Conservation (phyloP, 30 jellyfish, hydroid and myxozoan species). For the Aurelia sp. region DNA sequence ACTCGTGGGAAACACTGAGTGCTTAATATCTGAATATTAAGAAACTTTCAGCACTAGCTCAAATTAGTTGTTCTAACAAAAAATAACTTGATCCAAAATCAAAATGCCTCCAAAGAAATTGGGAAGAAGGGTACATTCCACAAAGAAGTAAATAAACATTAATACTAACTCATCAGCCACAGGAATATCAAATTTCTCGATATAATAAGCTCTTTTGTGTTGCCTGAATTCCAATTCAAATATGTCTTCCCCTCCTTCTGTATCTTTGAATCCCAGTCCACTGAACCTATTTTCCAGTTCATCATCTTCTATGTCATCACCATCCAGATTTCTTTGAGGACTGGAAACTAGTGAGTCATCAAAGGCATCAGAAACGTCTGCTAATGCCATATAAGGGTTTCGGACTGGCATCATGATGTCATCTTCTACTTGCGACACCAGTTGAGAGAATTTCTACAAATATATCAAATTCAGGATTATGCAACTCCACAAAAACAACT, state of each 20-base stretch:
- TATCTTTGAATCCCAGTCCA: slow-evolving; percentile 57
- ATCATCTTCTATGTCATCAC: slow-evolving; percentile 11
- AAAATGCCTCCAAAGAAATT: background rate
- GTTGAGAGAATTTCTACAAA: slow-evolving; percentile 41
- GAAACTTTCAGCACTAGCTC: no score
- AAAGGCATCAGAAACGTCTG: slow-evolving; percentile 70
- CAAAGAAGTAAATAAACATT: background rate
- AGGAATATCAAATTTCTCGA: slow-evolving; percentile 82
- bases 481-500: no score
- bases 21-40: no score
- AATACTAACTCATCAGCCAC: slow-evolving; percentile 76
- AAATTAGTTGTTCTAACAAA: no score
- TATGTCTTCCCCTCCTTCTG: slow-evolving; percentile 76
- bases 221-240: slow-evolving; percentile 84
- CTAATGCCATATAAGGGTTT: slow-evolving; percentile 65
- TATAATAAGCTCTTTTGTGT: slow-evolving; percentile 85
- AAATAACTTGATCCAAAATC: no score
- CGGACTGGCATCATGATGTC: slow-evolving; percentile 52
- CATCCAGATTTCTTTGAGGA: slow-evolving; percentile 16
- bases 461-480: no score
- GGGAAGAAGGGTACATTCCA: no score
- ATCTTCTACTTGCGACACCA: slow-evolving; percentile 63
- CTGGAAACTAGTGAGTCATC: slow-evolving; percentile 51
- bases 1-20: no score
- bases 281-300: slow-evolving; percentile 32